phyloP scores from a whole-genome alignment of 2,113 vertebrate genomes.

The Talpa occidentalis region DNA sequence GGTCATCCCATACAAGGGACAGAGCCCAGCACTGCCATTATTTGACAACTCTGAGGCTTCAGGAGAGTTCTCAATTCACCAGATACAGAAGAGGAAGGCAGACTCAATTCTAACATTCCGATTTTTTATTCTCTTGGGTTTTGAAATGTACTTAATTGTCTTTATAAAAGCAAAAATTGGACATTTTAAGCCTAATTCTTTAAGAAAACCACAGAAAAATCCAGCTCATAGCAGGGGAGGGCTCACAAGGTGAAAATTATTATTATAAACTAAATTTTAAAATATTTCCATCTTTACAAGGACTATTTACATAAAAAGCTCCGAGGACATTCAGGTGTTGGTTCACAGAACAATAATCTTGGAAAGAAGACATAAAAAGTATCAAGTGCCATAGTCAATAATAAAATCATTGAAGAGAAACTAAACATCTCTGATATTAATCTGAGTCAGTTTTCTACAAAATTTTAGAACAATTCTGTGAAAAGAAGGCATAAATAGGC shows the following conservation, averaged over 20 bases:
- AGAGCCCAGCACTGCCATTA: too few relatives aligned
- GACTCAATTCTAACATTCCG: not conserved
- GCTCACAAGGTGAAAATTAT: not conserved
- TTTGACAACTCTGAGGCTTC: too few relatives aligned
- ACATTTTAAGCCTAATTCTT: not conserved
- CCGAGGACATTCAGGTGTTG: not conserved
- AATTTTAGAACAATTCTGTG: not conserved
- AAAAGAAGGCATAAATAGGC: not conserved
- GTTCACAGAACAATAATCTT: not conserved
- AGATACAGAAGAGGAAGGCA: not conserved
- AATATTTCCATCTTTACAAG: not conserved
- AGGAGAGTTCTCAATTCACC: not conserved
- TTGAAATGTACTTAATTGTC: not conserved
- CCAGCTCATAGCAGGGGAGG: not conserved
- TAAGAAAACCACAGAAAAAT: too few relatives aligned
- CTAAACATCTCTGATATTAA: not conserved
- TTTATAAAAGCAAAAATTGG: not conserved
- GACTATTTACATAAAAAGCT: not conserved
- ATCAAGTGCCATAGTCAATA: not conserved
- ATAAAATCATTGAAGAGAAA: conserved; percentile 44
- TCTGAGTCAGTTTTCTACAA: not conserved
- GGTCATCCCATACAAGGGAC: too few relatives aligned
- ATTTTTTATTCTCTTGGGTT: not conserved
- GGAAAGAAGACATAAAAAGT: not conserved
- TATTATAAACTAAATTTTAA: not conserved